These are phyloP conservation scores for Pocillopora damicornis DNA, from an alignment of 64 coral and sea anemone species.

Conservation along the genomic window DNA sequence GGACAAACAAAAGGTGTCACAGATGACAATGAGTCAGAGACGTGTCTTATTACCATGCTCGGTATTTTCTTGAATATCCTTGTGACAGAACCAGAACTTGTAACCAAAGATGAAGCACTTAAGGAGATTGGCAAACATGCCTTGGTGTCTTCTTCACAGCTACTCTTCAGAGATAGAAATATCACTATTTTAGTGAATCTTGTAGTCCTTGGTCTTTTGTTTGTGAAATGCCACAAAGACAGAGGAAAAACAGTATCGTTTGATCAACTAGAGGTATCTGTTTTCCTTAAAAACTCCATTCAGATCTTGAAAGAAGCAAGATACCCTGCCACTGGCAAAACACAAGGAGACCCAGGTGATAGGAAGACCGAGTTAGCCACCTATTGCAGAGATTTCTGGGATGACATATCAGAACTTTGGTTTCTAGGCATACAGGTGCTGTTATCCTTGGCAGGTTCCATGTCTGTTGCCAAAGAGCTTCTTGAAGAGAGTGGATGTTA, in stretches of 20 bases:
- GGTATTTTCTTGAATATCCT: conserved; percentile 84
- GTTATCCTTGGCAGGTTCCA: background rate
- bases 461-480: conserved; percentile 18
- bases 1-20: background rate
- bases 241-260: background rate
- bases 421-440: conserved; percentile 76
- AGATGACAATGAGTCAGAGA: conserved; percentile 20
- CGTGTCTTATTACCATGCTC: conserved; percentile 54
- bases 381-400: conserved; percentile 46
- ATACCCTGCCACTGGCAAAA: no score
- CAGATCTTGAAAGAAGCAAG: conserved; percentile 43
- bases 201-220: conserved; percentile 72
- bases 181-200: conserved; percentile 54
- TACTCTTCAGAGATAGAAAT: conserved; percentile 3
- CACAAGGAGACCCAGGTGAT: background rate
- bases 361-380: background rate
- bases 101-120: conserved; percentile 21
- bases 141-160: background rate
- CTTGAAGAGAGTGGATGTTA: conserved; percentile 40
- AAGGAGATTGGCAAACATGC: conserved; percentile 29
- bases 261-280: background rate
- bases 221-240: conserved; percentile 27
- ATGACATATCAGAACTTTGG: conserved; percentile 76
- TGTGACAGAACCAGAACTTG: conserved; percentile 74
- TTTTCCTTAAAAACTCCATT: conserved; percentile 42